Evolutionary conservation across 2,888 invertebrate species (phyloP).

Genomic region (Lepidocyrtinus sp.): DNA sequence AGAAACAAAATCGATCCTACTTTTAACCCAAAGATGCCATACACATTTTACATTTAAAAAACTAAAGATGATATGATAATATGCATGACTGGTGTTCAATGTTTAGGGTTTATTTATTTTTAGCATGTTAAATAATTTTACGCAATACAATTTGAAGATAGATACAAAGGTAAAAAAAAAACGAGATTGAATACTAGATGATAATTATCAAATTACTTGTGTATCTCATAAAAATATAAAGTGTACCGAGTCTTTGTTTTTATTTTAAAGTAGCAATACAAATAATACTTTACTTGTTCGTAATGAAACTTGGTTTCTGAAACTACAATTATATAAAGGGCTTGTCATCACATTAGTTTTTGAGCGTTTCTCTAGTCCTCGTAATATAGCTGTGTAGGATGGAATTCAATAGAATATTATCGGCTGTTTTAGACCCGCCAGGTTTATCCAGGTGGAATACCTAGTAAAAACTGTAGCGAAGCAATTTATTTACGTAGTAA

Average conservation of each 20-base stretch:
- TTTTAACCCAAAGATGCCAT: constrained; percentile 46
- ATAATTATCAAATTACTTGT: not conserved
- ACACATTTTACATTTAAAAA: constrained; percentile 23
- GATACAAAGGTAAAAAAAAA: constrained; percentile 6
- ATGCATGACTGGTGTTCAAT: constrained; percentile 61
- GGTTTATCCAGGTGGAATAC: too few relatives aligned
- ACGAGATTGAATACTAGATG: constrained; percentile 39
- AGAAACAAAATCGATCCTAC: too few relatives aligned
- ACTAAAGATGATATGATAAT: constrained; percentile 7
- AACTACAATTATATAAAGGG: constrained; percentile 33
- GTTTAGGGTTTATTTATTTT: constrained; percentile 49
- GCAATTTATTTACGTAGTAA: not conserved
- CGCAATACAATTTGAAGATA: too few relatives aligned
- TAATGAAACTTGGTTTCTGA: not conserved
- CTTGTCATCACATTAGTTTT: constrained; percentile 50
- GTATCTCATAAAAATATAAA: not conserved
- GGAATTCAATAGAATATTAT: not conserved
- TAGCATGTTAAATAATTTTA: too few relatives aligned
- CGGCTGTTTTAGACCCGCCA: not conserved
- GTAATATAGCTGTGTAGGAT: not conserved
- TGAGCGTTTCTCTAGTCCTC: constrained; percentile 49
- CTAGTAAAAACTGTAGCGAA: too few relatives aligned
- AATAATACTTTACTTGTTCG: not conserved
- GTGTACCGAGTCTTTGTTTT: constrained; percentile 1
- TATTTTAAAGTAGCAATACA: not conserved